phyloP scores from a whole-genome alignment of 2,888 invertebrate species.

The Craniophora ligustri region DNA sequence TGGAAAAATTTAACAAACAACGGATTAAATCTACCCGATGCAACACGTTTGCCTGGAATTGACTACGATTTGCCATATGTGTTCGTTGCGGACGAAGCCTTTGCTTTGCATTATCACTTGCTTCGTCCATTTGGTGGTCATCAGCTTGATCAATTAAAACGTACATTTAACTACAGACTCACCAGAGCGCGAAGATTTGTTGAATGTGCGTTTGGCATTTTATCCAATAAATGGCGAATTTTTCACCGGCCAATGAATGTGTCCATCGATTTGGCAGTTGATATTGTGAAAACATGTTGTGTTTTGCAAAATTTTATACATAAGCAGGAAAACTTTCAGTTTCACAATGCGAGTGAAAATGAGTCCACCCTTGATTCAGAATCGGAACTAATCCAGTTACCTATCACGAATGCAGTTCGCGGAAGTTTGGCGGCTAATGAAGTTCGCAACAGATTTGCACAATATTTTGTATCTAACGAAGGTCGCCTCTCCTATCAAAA shows the following conservation, averaged over 20 bases:
- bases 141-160: conserved; percentile 40
- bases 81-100: conserved; percentile 52
- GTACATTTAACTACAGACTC: conserved; percentile 49
- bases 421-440: conserved; percentile 50
- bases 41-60: conserved; percentile 38
- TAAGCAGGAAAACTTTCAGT: conserved; percentile 15
- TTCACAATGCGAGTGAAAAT: conserved; percentile 44
- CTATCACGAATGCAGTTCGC: conserved; percentile 50
- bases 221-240: conserved; percentile 50
- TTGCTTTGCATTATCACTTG: conserved; percentile 48
- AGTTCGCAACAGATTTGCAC: conserved; percentile 51
- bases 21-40: conserved; percentile 39
- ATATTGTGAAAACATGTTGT: conserved; percentile 40
- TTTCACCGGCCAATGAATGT: conserved; percentile 47
- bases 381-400: conserved; percentile 51
- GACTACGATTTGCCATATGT: conserved; percentile 42
- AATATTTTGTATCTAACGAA: conserved; percentile 52
- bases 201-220: conserved; percentile 54
- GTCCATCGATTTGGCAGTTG: conserved; percentile 32
- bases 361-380: conserved; percentile 49
- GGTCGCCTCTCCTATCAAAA: conserved; percentile 48
- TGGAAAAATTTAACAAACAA: conserved; percentile 41
- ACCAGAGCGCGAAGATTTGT: conserved; percentile 53
- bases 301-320: conserved; percentile 41
- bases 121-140: conserved; percentile 47